These are phyloP conservation scores for Scomber japonicus DNA, from an alignment of 2,113 vertebrate species.

Conservation along the genomic window DNA sequence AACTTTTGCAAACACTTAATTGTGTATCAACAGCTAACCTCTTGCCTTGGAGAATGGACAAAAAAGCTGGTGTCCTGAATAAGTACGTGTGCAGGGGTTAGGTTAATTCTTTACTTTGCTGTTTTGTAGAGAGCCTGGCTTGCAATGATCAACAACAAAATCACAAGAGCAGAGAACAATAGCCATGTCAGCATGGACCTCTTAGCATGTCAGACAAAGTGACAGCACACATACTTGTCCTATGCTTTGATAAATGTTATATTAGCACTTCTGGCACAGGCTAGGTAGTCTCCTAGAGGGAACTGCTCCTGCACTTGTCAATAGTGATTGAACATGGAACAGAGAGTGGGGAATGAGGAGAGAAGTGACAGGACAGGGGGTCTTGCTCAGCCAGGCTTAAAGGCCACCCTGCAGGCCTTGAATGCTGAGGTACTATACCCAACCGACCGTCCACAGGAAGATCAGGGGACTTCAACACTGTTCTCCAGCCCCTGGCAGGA, in stretches of 20 bases:
- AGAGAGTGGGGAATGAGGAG: slow-evolving; percentile 87
- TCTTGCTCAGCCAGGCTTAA: slow-evolving; percentile 91
- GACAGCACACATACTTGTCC: slow-evolving; percentile 85
- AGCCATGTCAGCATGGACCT: slow-evolving; percentile 78
- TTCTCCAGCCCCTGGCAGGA: slow-evolving; percentile 85
- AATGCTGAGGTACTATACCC: slow-evolving; percentile 80
- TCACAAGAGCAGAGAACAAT: slow-evolving; percentile 63
- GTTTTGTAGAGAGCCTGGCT: slow-evolving; percentile 81
- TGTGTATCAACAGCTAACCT: slow-evolving; percentile 87
- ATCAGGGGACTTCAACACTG: slow-evolving; percentile 48
- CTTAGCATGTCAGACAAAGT: slow-evolving; percentile 89
- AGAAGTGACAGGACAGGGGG: slow-evolving; percentile 78
- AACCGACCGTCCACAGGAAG: slow-evolving; percentile 52
- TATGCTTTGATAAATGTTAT: slow-evolving; percentile 91
- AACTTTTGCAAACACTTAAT: slow-evolving; percentile 89
- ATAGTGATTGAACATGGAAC: slow-evolving; percentile 89
- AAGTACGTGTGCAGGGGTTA: slow-evolving; percentile 28
- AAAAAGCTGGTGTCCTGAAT: slow-evolving; percentile 41
- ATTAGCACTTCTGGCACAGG: slow-evolving; percentile 92
- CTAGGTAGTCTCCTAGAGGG: slow-evolving; percentile 89
- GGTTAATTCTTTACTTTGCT: slow-evolving; percentile 81
- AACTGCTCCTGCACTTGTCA: slow-evolving; percentile 92
- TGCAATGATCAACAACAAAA: slow-evolving; percentile 86
- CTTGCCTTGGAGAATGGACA: slow-evolving; percentile 82
- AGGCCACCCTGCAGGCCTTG: slow-evolving; percentile 90